Evolutionary conservation across 23 tunicate genomes (phyloP).

Genomic region (Trididemnum nubilum): DNA sequence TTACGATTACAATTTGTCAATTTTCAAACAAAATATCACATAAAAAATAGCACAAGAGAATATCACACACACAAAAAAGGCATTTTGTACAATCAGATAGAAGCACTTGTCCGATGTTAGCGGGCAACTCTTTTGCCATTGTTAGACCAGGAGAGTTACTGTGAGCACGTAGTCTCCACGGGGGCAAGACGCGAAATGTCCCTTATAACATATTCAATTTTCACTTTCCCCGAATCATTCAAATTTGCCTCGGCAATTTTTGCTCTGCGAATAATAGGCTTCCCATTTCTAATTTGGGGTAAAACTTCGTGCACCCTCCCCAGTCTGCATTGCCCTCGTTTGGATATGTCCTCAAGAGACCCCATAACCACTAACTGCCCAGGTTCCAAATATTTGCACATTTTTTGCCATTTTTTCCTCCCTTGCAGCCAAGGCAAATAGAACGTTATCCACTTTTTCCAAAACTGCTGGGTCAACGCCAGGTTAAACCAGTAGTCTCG

Average conservation of each 20-base stretch:
- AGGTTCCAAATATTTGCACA: conserved; percentile 14
- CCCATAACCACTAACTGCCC: conserved; percentile 25
- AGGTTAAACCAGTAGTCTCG: conserved; percentile 9
- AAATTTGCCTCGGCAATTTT: not conserved
- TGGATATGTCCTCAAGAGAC: not conserved
- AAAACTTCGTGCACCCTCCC: conserved; percentile 12
- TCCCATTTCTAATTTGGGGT: conserved; percentile 30
- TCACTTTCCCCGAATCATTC: not conserved
- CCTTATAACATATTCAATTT: not conserved
- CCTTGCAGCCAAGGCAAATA: conserved; percentile 31
- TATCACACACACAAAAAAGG: no score
- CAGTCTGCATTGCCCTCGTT: not conserved
- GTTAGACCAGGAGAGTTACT: no score
- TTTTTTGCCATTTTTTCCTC: not conserved
- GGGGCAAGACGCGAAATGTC: not conserved
- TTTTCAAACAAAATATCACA: no score
- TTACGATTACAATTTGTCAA: no score
- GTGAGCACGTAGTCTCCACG: conserved; percentile 1
- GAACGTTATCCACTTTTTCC: conserved; percentile 20
- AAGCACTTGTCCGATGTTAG: no score
- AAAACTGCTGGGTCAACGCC: conserved; percentile 3
- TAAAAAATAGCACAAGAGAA: no score
- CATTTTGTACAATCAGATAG: no score
- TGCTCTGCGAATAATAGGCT: conserved; percentile 7
- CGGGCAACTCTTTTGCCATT: no score